Conservation (phyloP, 2,888 invertebrate genomes). For the Ditylenchus weischeri region DNA sequence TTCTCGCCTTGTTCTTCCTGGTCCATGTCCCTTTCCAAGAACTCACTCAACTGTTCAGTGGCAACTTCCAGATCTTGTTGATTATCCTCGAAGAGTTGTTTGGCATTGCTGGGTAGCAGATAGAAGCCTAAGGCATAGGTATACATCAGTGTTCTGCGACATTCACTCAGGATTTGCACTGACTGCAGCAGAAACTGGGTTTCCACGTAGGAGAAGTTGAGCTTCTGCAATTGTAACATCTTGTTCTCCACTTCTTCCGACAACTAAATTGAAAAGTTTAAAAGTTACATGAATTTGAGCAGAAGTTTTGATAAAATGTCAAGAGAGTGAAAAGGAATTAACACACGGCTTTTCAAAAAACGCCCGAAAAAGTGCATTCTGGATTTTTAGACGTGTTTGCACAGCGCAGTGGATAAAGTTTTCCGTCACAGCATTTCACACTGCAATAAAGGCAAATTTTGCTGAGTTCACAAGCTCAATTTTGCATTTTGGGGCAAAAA, state of each 20-base stretch:
- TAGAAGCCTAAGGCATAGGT: constrained; percentile 96
- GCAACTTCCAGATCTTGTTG: constrained; percentile 72
- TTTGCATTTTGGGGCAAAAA: no score
- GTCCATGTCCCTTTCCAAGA: constrained; percentile 87
- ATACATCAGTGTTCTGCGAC: constrained; percentile 67
- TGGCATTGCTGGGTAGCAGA: constrained; percentile 85
- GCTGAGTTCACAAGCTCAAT: no score
- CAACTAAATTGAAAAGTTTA: constrained; percentile 62
- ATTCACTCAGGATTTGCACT: constrained; percentile 66
- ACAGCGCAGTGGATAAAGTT: no score
- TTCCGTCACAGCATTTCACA: no score
- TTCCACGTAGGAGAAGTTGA: constrained; percentile 93
- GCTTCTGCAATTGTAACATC: constrained; percentile 99
- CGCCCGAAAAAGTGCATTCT: no score
- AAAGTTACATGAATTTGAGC: constrained; percentile 5
- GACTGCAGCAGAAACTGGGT: constrained; percentile 97
- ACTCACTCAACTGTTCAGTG: constrained; percentile 92
- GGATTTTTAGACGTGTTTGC: no score
- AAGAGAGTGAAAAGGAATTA: neutral
- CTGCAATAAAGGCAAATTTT: no score
- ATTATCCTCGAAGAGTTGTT: constrained; percentile 76
- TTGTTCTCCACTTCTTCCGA: constrained; percentile 92
- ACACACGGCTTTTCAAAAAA: no score
- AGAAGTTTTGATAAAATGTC: neutral
- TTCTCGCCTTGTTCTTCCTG: constrained; percentile 63